Base-by-base conservation (phyloP, 2,113 vertebrate species). In the Stictonetta naevosa region DNA sequence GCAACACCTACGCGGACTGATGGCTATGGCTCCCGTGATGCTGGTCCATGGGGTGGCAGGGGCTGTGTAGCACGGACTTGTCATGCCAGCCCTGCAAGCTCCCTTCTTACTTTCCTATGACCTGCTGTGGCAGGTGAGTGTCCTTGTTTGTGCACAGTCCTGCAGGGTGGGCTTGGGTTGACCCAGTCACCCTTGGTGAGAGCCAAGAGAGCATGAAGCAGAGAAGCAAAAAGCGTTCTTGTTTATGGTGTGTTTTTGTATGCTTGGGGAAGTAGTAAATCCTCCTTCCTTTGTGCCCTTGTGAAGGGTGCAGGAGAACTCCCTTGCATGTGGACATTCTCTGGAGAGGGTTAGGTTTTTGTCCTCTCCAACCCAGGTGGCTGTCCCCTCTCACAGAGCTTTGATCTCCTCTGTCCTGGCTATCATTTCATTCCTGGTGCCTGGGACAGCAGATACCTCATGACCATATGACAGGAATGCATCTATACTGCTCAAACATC, bases 41-140 rank as follows among this genome's bases (percentile, higher is more conserved):
- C 52, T 55, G 64, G 29, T 56, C 53, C n/a, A 67, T 17, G 12
- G 1, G 20, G 2, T 26, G 50, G 42, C 34, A 4, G 3, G 44
- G n/a, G 13, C n/a, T 81, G 25, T 31, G 59, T 26, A 69, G 17
- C 53, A 64, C 6, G 34, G 59, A 8, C 12, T 66, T 16, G 8
- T 62, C 15, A 1, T 50, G 33, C 23, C 52, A 42, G 46, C 6
- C 3, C 33, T 55, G 76, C n/a, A 38, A 42, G n/a, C 12, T 88
- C 23, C 53, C 21, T 1, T 0, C 55, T 53, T 0, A 1, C 42
- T 74, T 80, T 86, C 36, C 40, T 19, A 0, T 44, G 58, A n/a
- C 28, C 33, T 9, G 6, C 19, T 20, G 25, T 48, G 76, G 36
- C 73, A 88, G 36, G 10, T 33, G 68, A 86, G 38, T 1, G 1